Percentiles rank a stretch among this genome's conserved stretches.
These are phyloP conservation scores for Automeris io DNA, from an alignment of 2,888 invertebrate genomes.

Conservation along the genomic window DNA sequence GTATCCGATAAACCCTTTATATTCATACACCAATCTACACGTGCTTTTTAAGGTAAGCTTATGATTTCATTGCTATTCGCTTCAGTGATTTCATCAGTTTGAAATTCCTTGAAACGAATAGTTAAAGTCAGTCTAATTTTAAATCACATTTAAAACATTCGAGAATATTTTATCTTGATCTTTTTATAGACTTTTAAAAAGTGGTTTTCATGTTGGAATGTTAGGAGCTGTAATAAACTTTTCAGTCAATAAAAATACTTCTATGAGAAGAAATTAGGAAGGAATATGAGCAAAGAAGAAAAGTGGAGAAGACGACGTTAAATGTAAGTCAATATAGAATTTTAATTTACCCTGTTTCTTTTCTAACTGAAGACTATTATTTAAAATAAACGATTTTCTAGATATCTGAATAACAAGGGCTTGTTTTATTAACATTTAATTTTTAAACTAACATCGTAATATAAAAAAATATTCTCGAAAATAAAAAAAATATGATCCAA, in stretches of 20 bases:
- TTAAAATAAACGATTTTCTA: too few species aligned
- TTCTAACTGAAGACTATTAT: too few species aligned
- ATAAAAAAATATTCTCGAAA: conserved; percentile 31
- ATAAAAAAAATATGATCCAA: conserved; percentile 43
- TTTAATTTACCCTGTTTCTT: too few species aligned
- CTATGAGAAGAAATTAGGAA: too few species aligned
- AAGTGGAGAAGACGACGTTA: too few species aligned
- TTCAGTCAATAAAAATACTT: too few species aligned
- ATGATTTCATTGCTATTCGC: conserved; percentile 20
- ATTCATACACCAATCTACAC: conserved; percentile 26
- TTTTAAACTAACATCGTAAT: neutral
- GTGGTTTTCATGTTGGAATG: too few species aligned
- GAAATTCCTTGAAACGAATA: conserved; percentile 16
- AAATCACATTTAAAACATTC: conserved; percentile 29
- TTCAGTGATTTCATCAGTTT: neutral
- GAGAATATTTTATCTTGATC: conserved; percentile 17
- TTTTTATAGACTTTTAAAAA: too few species aligned
- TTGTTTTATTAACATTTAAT: neutral
- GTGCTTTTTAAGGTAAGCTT: conserved; percentile 39
- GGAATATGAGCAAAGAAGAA: too few species aligned
- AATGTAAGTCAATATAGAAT: too few species aligned
- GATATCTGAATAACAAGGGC: neutral
- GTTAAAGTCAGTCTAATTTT: conserved; percentile 13
- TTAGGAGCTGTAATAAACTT: too few species aligned
- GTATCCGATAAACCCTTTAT: conserved; percentile 30